These are phyloP conservation scores for Rhagium mordax DNA, from an alignment of 2,888 invertebrate genomes.

Conservation along the genomic window DNA sequence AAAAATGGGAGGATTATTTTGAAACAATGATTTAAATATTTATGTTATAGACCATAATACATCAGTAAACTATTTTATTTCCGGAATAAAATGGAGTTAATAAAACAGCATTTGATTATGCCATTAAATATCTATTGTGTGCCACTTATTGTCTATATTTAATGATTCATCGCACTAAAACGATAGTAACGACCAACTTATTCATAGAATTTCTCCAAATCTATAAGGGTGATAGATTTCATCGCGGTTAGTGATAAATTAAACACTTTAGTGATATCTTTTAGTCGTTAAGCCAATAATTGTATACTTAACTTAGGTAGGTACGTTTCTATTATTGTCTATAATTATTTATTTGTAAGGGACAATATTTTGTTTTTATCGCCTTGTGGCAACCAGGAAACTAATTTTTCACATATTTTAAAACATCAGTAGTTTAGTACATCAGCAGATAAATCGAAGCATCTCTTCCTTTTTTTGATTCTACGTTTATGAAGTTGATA, in stretches of 20 bases:
- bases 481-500: too few relatives aligned
- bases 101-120: conserved; percentile 17
- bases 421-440: too few relatives aligned
- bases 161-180: conserved; percentile 7
- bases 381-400: too few relatives aligned
- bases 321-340: too few relatives aligned
- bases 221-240: not conserved
- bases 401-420: too few relatives aligned
- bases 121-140: conserved; percentile 18
- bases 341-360: too few relatives aligned
- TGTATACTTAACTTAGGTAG: too few relatives aligned
- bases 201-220: not conserved
- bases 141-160: conserved; percentile 3
- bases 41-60: conserved; percentile 13
- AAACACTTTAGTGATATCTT: too few relatives aligned
- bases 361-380: too few relatives aligned
- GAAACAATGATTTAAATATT: conserved; percentile 16
- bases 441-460: too few relatives aligned
- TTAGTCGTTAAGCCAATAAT: too few relatives aligned
- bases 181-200: not conserved
- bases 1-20: conserved; percentile 13
- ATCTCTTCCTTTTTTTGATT: too few relatives aligned
- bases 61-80: conserved; percentile 7
- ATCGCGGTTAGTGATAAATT: not conserved
- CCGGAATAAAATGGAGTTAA: conserved; percentile 4